These are phyloP conservation scores for Cactoblastis cactorum DNA, from an alignment of 2,888 invertebrate species.

Conservation along the genomic window DNA sequence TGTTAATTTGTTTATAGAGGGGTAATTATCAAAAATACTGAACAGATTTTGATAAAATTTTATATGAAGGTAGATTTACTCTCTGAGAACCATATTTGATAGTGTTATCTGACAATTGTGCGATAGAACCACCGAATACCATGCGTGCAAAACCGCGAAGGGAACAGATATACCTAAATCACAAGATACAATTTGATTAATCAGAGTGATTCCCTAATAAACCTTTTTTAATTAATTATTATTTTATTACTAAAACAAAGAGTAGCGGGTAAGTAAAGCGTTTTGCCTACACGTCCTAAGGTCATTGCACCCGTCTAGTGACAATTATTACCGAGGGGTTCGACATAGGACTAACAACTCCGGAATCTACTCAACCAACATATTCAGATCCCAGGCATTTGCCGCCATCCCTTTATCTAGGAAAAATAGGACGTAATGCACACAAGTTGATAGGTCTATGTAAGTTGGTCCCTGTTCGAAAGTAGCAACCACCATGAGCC, in stretches of 20 bases:
- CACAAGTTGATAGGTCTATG: slow-evolving; percentile 18
- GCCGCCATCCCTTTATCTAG: slow-evolving; percentile 3
- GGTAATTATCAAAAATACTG: no score
- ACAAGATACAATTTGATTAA: no score
- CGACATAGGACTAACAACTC: slow-evolving; percentile 40
- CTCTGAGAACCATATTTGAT: no score
- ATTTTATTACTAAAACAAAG: not conserved
- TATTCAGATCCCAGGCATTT: slow-evolving; percentile 25
- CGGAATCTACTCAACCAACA: slow-evolving; percentile 27
- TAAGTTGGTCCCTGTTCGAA: slow-evolving; percentile 26
- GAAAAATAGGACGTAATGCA: slow-evolving; percentile 1
- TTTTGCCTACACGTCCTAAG: slow-evolving; percentile 34
- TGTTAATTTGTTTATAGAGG: no score
- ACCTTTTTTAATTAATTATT: not conserved
- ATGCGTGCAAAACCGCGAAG: no score
- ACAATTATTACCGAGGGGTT: slow-evolving; percentile 55
- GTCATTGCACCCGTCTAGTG: slow-evolving; percentile 50
- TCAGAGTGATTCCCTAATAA: no score
- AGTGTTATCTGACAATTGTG: no score
- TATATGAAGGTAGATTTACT: no score
- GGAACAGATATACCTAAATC: no score
- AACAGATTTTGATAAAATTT: no score
- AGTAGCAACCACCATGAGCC: slow-evolving; percentile 33
- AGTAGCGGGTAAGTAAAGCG: not conserved
- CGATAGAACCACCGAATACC: no score